These are phyloP conservation scores for Spicauda simplicius DNA, from an alignment of 2,888 invertebrate genomes.

Conservation along the genomic window DNA sequence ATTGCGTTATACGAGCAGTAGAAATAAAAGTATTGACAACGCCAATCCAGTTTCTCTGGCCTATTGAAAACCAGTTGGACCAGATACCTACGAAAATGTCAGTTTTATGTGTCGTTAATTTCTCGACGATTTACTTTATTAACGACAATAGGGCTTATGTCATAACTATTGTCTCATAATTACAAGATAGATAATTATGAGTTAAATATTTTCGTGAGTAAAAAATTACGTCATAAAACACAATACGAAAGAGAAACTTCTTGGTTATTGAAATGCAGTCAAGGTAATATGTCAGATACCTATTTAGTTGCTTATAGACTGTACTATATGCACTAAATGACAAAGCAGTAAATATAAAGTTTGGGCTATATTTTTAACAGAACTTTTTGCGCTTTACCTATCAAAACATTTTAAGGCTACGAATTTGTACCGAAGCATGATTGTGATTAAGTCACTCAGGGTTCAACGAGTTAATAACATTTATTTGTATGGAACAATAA, in stretches of 20 bases:
- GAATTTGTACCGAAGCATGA: no score
- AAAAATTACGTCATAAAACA: background rate
- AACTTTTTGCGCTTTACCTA: background rate
- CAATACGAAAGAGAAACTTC: slow-evolving; percentile 17
- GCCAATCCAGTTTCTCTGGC: slow-evolving; percentile 39
- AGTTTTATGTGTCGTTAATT: slow-evolving; percentile 21
- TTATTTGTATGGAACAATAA: no score
- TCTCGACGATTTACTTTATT: slow-evolving; percentile 11
- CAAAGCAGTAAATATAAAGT: background rate
- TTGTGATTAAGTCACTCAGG: no score
- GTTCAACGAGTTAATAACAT: no score
- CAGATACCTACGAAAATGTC: slow-evolving; percentile 34
- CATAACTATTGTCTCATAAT: background rate
- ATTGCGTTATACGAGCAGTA: slow-evolving; percentile 9
- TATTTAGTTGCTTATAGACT: background rate
- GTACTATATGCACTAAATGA: background rate
- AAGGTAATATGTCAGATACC: slow-evolving; percentile 4
- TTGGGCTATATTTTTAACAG: background rate
- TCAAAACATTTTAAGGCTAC: no score
- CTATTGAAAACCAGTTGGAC: slow-evolving; percentile 41
- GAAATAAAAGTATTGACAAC: slow-evolving; percentile 41
- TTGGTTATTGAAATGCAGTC: background rate
- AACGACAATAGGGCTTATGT: background rate
- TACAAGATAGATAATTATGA: background rate
- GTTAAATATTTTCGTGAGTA: background rate